Evolutionary conservation across 2,888 invertebrate species (phyloP).

Genomic region (Sturmia bella): DNA sequence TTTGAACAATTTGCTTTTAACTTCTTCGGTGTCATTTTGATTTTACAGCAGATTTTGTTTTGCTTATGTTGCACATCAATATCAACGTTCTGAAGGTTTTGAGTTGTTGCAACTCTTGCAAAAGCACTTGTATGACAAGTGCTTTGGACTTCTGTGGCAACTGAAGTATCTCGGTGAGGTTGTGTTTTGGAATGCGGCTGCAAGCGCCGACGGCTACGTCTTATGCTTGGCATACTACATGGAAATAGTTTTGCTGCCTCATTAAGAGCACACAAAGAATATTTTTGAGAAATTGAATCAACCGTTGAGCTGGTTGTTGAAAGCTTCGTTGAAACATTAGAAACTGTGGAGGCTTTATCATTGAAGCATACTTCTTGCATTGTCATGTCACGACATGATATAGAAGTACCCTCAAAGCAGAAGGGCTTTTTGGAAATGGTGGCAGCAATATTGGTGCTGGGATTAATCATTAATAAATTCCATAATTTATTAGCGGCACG

Average conservation of each 20-base stretch:
- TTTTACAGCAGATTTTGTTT: conserved; percentile 42
- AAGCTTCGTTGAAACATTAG: conserved; percentile 57
- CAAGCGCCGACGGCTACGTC: conserved; percentile 76
- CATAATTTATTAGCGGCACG: conserved; percentile 64
- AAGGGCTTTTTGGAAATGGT: not conserved
- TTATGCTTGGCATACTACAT: conserved; percentile 80
- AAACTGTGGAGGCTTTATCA: conserved; percentile 68
- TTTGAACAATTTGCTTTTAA: conserved; percentile 75
- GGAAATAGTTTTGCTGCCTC: conserved; percentile 79
- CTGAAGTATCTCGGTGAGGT: conserved; percentile 56
- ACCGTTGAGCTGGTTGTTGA: conserved; percentile 69
- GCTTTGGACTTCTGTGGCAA: conserved; percentile 42
- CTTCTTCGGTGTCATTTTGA: conserved; percentile 75
- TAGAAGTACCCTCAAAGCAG: conserved; percentile 41
- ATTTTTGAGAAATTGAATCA: conserved; percentile 75
- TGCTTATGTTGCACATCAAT: conserved; percentile 56
- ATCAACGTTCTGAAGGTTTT: conserved; percentile 46
- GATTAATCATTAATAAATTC: conserved; percentile 57
- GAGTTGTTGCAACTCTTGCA: conserved; percentile 61
- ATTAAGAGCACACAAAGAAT: conserved; percentile 72
- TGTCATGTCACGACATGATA: conserved; percentile 62
- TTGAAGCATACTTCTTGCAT: conserved; percentile 54
- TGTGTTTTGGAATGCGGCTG: conserved; percentile 65
- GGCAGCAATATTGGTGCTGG: conserved; percentile 20
- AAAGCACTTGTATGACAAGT: conserved; percentile 65